Conservation (phyloP, 2,797 vertebrate species). For the Dermochelys coriacea region DNA sequence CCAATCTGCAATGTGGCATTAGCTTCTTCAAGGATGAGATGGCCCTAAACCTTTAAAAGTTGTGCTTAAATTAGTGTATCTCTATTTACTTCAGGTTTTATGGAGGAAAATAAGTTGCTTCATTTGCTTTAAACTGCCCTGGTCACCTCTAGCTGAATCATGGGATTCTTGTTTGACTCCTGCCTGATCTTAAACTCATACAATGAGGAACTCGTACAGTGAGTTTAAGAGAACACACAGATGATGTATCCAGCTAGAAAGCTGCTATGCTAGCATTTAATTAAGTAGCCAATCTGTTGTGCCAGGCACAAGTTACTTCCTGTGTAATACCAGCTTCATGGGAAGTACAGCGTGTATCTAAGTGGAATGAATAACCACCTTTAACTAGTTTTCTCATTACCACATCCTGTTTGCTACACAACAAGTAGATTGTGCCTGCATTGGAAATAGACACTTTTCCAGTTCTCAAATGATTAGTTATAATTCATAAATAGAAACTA, state of each 20-base stretch:
- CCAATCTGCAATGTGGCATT: rapidly evolving
- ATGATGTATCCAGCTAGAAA: not conserved
- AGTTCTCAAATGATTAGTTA: rapidly evolving
- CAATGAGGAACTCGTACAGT: slow-evolving; percentile 25
- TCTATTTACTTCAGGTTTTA: not conserved
- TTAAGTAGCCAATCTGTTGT: slow-evolving; percentile 25
- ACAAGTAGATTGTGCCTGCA: not conserved
- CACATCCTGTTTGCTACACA: slow-evolving; percentile 73
- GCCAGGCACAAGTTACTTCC: slow-evolving; percentile 61
- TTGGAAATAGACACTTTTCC: not conserved
- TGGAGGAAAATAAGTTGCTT: not conserved
- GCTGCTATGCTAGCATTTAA: not conserved
- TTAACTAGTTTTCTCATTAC: slow-evolving; percentile 37
- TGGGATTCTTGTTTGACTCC: not conserved
- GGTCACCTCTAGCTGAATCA: not conserved
- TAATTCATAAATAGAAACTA: rapidly evolving
- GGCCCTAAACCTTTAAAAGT: not conserved
- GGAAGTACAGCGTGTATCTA: slow-evolving; percentile 61
- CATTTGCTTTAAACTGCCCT: not conserved
- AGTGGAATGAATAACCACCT: slow-evolving; percentile 52
- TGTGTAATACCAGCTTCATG: slow-evolving; percentile 53
- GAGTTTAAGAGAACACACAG: slow-evolving; percentile 28
- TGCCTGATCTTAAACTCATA: slow-evolving; percentile 13
- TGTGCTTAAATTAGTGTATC: not conserved
- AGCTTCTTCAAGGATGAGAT: not conserved